These are phyloP conservation scores for Panulirus ornatus DNA, from an alignment of 1,140 invertebrate genomes.

Conservation along the genomic window DNA sequence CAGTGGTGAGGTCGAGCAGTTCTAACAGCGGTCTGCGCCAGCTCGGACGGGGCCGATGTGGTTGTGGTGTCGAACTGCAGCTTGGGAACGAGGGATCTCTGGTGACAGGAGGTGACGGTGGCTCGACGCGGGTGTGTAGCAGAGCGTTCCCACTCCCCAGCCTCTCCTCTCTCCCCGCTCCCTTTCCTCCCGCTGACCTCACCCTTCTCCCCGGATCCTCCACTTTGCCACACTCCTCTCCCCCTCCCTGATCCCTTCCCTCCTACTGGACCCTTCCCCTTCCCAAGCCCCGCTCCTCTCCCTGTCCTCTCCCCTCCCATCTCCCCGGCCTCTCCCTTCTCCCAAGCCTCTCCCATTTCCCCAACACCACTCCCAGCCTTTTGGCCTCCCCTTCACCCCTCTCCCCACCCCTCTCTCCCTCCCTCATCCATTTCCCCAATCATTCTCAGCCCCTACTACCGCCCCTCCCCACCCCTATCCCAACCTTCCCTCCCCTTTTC, in stretches of 20 bases:
- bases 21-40: too few relatives aligned
- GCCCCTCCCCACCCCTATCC: too few relatives aligned
- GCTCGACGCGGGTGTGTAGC: too few relatives aligned
- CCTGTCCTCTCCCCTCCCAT: too few relatives aligned
- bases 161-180: neutral
- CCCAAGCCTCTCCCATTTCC: neutral
- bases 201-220: too few relatives aligned
- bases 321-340: neutral
- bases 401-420: neutral
- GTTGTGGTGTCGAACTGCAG: too few relatives aligned
- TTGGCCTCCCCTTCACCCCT: neutral
- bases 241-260: neutral
- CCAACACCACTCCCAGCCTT: neutral
- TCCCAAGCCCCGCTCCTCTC: neutral
- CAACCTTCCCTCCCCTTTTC: neutral
- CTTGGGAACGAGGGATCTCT: too few relatives aligned
- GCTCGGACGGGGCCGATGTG: too few relatives aligned
- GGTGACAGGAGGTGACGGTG: too few relatives aligned
- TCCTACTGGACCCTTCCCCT: neutral
- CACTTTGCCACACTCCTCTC: neutral
- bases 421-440: neutral
- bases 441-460: too few relatives aligned
- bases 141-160: neutral
- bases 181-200: neutral
- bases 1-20: too few relatives aligned